phyloP scores from a whole-genome alignment of 37 sponge, comb jelly and placozoan species.

The Aplysina aerophoba region DNA sequence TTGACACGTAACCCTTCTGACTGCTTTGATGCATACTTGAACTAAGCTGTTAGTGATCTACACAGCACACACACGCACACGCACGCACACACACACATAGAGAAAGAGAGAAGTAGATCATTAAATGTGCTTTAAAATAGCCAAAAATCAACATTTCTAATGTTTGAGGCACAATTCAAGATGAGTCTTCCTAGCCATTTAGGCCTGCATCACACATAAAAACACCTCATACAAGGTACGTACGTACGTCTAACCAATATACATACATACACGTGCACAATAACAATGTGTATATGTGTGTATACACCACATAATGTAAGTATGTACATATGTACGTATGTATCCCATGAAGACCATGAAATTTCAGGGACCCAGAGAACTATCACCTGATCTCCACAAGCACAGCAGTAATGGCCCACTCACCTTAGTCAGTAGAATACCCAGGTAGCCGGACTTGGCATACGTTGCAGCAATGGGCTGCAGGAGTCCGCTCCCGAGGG shows the following conservation, averaged over 20 bases:
- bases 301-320: too few relatives aligned
- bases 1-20: neutral
- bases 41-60: conserved; percentile 58
- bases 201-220: too few relatives aligned
- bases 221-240: neutral
- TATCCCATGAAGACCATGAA: too few relatives aligned
- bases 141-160: too few relatives aligned
- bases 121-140: too few relatives aligned
- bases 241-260: conserved; percentile 3
- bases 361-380: too few relatives aligned
- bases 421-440: conserved; percentile 83
- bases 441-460: conserved; percentile 84
- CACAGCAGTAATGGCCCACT: too few relatives aligned
- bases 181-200: too few relatives aligned
- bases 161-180: too few relatives aligned
- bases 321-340: conserved; percentile 11
- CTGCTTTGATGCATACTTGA: conserved; percentile 36
- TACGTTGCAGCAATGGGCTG: conserved; percentile 79
- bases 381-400: too few relatives aligned
- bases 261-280: neutral
- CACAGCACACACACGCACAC: neutral
- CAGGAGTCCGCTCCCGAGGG: conserved; percentile 29
- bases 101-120: neutral
- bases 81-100: conserved; percentile 29
- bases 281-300: neutral